These are phyloP conservation scores for Oryzias javanicus DNA, from an alignment of 2,113 vertebrate species.

Conservation along the genomic window DNA sequence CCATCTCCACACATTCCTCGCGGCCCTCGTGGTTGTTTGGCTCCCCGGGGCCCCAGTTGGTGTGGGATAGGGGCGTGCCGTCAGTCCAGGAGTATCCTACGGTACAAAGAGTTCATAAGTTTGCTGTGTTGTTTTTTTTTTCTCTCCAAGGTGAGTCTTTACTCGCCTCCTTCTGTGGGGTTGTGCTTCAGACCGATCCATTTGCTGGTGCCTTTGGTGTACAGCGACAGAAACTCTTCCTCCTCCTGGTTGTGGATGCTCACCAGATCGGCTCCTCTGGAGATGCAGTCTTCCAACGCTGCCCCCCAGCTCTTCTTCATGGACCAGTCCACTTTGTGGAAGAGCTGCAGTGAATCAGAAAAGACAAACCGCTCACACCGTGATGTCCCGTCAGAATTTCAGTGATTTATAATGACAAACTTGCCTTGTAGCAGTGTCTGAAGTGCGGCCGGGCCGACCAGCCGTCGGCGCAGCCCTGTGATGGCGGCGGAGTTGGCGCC, in stretches of 20 bases:
- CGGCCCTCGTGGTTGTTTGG: constrained; percentile 76
- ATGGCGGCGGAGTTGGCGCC: constrained; percentile 63
- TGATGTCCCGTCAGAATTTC: background rate
- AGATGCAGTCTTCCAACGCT: constrained; percentile 69
- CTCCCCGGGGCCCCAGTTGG: constrained; percentile 77
- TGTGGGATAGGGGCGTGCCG: constrained; percentile 68
- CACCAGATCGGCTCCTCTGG: constrained; percentile 69
- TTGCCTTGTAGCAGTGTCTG: constrained; percentile 74
- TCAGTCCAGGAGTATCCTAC: constrained; percentile 78
- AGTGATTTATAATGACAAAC: background rate
- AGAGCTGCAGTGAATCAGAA: constrained; percentile 61
- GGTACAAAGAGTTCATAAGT: background rate
- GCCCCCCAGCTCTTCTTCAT: constrained; percentile 75
- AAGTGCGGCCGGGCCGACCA: constrained; percentile 65
- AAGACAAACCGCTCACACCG: background rate
- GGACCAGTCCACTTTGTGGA: constrained; percentile 68
- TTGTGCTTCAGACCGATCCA: constrained; percentile 79
- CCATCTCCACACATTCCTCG: constrained; percentile 79
- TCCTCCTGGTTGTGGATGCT: constrained; percentile 75
- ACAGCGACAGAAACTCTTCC: constrained; percentile 68
- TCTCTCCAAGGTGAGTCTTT: background rate
- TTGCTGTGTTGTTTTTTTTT: background rate
- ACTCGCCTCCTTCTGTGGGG: constrained; percentile 71
- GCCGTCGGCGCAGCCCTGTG: constrained; percentile 46
- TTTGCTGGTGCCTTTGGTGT: constrained; percentile 68